phyloP scores from a whole-genome alignment of 2,888 invertebrate genomes.

The Rhopalosiphum nymphaeae region DNA sequence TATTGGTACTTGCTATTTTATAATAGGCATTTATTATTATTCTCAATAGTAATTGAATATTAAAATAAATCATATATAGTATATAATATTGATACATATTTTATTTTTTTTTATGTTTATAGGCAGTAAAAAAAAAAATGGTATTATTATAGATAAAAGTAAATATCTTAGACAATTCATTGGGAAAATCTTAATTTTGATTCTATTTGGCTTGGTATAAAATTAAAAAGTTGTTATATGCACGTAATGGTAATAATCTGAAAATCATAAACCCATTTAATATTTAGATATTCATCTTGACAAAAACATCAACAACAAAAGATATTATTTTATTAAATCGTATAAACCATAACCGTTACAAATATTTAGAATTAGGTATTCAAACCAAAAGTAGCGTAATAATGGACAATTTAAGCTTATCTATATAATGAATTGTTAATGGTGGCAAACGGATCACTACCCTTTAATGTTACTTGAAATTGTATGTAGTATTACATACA shows the following conservation, averaged over 20 bases:
- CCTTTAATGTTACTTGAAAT: background rate
- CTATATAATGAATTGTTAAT: background rate
- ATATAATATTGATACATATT: background rate
- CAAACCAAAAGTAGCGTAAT: background rate
- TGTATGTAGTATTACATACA: background rate
- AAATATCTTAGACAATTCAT: background rate
- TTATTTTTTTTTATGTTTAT: background rate
- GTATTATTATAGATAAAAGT: background rate
- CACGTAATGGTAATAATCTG: background rate
- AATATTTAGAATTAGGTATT: background rate
- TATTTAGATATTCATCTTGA: background rate
- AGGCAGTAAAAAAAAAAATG: background rate
- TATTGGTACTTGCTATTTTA: slow-evolving; percentile 11
- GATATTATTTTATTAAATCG: background rate
- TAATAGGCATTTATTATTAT: background rate
- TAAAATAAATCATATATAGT: background rate
- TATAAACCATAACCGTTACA: background rate
- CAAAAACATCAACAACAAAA: background rate
- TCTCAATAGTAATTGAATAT: background rate
- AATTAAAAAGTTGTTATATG: background rate
- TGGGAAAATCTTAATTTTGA: background rate
- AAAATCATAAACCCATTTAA: background rate
- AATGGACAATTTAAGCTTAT: background rate
- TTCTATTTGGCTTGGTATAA: background rate
- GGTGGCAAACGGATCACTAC: background rate